phyloP scores from a whole-genome alignment of 2,888 invertebrate species.

The Parnassius mnemosyne region DNA sequence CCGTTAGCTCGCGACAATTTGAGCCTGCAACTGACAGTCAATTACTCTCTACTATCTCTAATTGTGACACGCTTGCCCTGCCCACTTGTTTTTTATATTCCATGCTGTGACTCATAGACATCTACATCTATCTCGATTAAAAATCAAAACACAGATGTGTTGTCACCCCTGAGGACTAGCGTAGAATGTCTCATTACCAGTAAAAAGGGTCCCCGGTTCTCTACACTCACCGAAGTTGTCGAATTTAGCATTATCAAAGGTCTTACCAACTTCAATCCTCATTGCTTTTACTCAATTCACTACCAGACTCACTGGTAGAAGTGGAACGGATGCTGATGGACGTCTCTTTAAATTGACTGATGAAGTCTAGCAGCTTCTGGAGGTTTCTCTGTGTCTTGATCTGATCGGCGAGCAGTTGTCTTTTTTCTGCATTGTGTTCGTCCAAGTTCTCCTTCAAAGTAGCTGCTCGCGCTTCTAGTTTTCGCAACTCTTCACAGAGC shows the following conservation, averaged over 20 bases:
- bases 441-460: constrained; percentile 68
- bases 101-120: too few species aligned
- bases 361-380: constrained; percentile 74
- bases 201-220: too few species aligned
- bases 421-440: constrained; percentile 71
- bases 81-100: too few species aligned
- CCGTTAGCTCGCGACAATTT: too few species aligned
- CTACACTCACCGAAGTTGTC: neutral
- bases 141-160: too few species aligned
- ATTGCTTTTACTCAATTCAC: constrained; percentile 69
- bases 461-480: constrained; percentile 68
- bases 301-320: constrained; percentile 65
- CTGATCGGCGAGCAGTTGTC: constrained; percentile 69
- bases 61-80: too few species aligned
- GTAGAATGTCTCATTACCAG: too few species aligned
- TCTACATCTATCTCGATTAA: too few species aligned
- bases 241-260: neutral
- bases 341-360: constrained; percentile 73
- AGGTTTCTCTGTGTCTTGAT: constrained; percentile 73
- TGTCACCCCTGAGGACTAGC: too few species aligned
- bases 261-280: constrained; percentile 59
- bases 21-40: too few species aligned
- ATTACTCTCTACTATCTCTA: too few species aligned
- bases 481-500: constrained; percentile 67
- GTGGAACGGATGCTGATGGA: constrained; percentile 65